Conservation (phyloP, 1,140 invertebrate genomes). For the Teleopsis dalmanni region DNA sequence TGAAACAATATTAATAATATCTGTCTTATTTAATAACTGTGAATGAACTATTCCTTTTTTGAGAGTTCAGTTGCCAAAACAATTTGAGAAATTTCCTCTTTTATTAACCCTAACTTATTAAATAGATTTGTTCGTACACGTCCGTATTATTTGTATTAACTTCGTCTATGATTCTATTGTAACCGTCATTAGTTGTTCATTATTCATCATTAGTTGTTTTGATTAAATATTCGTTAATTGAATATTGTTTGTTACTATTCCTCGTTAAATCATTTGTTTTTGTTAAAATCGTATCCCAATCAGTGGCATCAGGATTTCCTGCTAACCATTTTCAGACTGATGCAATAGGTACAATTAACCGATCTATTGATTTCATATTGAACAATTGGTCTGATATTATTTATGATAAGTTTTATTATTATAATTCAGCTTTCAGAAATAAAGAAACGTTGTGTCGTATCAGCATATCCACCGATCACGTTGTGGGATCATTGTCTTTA, state of each 20-base stretch:
- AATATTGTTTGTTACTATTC: constrained; percentile 9
- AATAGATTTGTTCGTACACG: neutral
- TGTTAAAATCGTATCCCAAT: constrained; percentile 1
- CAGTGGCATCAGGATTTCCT: constrained; percentile 4
- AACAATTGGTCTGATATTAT: neutral
- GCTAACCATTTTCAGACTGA: constrained; percentile 8
- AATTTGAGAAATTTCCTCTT: constrained; percentile 7
- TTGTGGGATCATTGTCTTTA: too few species aligned
- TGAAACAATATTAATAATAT: neutral
- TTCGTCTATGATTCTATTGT: constrained; percentile 1
- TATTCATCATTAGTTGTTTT: neutral
- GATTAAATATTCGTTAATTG: neutral
- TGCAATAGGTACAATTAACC: constrained; percentile 1
- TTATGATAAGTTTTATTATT: too few species aligned
- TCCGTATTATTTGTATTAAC: neutral
- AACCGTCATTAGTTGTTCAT: too few species aligned
- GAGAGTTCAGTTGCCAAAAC: constrained; percentile 1
- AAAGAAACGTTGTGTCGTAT: too few species aligned
- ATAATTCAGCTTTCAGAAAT: too few species aligned
- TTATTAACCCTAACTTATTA: constrained; percentile 5
- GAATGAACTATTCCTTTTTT: constrained; percentile 7
- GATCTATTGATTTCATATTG: neutral
- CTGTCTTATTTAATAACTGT: constrained; percentile 4
- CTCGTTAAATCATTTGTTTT: neutral
- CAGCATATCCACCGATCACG: too few species aligned